These are phyloP conservation scores for Ophion obscuratus DNA, from an alignment of 2,888 invertebrate species.

Conservation along the genomic window DNA sequence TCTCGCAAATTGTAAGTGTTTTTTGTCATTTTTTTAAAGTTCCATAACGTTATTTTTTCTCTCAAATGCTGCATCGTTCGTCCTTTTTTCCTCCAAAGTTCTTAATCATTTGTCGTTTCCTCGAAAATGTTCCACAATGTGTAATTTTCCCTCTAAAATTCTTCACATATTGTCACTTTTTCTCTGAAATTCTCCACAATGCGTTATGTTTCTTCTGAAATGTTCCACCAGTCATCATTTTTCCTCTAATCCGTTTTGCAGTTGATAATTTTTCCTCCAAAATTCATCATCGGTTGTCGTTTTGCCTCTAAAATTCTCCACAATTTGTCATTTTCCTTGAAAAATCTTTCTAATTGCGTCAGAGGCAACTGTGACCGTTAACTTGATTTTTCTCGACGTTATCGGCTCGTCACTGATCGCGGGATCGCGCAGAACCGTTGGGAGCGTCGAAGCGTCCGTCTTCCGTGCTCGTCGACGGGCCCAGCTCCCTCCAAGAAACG, in stretches of 20 bases:
- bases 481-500: slow-evolving; percentile 88
- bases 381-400: background rate
- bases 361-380: background rate
- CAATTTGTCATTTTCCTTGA: too few relatives aligned
- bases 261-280: background rate
- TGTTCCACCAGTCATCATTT: background rate
- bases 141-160: too few relatives aligned
- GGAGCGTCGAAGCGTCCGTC: slow-evolving; percentile 87
- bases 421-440: slow-evolving; percentile 76
- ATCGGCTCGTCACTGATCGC: background rate
- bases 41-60: too few relatives aligned
- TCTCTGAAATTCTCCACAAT: background rate
- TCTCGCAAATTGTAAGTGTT: too few relatives aligned
- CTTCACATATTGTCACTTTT: too few relatives aligned
- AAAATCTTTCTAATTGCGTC: too few relatives aligned
- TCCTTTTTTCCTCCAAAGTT: too few relatives aligned
- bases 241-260: background rate
- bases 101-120: too few relatives aligned
- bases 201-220: background rate
- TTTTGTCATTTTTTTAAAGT: too few relatives aligned
- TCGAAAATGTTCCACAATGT: too few relatives aligned
- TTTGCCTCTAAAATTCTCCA: background rate
- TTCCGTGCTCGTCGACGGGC: slow-evolving; percentile 88
- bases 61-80: too few relatives aligned
- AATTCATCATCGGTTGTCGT: background rate